Base-by-base conservation (phyloP, 2,113 vertebrate species). In the Lonchura striata region DNA sequence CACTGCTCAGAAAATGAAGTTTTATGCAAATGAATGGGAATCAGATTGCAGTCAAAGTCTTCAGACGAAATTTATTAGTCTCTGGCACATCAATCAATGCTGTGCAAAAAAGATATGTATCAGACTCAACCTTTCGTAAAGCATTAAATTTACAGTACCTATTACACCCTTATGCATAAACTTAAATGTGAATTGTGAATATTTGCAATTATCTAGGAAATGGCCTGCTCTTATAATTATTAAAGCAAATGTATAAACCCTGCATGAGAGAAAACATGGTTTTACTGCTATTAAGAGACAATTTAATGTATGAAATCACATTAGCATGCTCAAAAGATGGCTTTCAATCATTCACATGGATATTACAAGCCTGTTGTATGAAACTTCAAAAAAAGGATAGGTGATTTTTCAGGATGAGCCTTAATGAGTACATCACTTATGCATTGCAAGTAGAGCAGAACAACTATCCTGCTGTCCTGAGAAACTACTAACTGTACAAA, bases 151-250 rank as follows among this genome's bases (percentile, higher is more conserved):
- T 93, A 92, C 72, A 76, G 46, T 57, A 64, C 53, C 76, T 88
- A 50, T 90, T 92, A 94, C 77, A 88, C 54, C 50, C 57, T 92
- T 79, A 84, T 76, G 85, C 94, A 93, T 92, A 85, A 95, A 93
- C 77, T 88, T 94, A 91, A 92, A 93, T 85, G 63, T 79, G 90
- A 96, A 82, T 88, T 92, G 61, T 30, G 83, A 95, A 17, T 96
- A 57, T 96, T 96, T 94, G 88, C 77, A 96, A 93, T 97, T 96
- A 95, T 91, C 92, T 94, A 68, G 86, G 89, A 94, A 95, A 96
- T 90, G 76, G 65, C 57, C 52, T 78, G 59, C 86, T 95, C 65
- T 92, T 91, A 79, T 79, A 95, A 97, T 96, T 96, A 89, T 92
- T 96, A 93, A 94, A 89, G 92, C 39, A 94, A 94, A 93, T 54